Conservation (phyloP, 2,113 vertebrate species). For the Oenanthe melanoleuca region DNA sequence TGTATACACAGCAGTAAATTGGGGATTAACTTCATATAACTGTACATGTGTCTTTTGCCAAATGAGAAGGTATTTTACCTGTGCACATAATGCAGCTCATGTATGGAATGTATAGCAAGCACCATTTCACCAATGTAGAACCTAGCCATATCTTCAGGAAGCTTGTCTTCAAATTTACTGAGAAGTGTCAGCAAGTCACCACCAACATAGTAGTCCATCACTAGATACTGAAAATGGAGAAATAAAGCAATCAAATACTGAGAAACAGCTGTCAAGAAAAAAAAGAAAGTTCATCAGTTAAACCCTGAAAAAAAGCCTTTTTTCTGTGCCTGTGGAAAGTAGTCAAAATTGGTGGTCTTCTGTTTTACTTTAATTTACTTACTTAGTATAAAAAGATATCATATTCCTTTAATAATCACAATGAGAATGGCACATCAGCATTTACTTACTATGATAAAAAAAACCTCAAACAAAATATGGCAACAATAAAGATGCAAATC, state of each 20-base stretch:
- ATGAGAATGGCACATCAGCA: background rate
- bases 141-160: constrained; percentile 95
- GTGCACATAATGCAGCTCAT: constrained; percentile 94
- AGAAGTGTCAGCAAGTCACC: constrained; percentile 96
- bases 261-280: background rate
- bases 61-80: constrained; percentile 72
- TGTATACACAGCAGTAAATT: background rate
- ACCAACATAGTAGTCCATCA: constrained; percentile 99
- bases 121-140: constrained; percentile 99
- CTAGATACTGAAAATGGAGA: constrained; percentile 84
- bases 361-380: background rate
- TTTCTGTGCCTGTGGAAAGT: background rate
- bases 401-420: background rate
- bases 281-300: background rate
- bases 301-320: background rate
- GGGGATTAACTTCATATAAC: background rate
- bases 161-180: constrained; percentile 97
- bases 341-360: background rate
- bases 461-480: background rate
- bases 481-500: background rate
- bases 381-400: background rate
- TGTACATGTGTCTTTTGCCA: background rate
- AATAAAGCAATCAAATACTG: background rate
- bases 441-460: background rate
- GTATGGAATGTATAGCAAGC: constrained; percentile 94